phyloP scores from a whole-genome alignment of 1,140 invertebrate genomes.

The Armadillidium nasatum region DNA sequence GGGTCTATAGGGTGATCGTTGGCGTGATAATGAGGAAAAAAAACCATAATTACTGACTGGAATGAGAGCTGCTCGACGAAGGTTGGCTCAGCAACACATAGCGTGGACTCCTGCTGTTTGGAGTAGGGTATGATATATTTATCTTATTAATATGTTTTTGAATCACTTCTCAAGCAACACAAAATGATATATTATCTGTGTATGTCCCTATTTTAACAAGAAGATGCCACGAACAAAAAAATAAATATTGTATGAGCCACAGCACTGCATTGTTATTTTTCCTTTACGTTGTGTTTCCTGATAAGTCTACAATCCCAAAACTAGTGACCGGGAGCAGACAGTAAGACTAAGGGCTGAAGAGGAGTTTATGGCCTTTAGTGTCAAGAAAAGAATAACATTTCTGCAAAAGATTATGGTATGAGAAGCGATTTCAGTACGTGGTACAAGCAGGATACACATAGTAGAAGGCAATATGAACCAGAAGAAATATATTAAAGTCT shows the following conservation, averaged over 20 bases:
- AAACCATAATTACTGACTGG: neutral
- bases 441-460: conserved; percentile 37
- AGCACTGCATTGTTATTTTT: neutral
- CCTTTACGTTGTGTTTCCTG: neutral
- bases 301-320: neutral
- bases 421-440: conserved; percentile 32
- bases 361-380: too few relatives aligned
- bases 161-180: neutral
- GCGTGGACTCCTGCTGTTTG: neutral
- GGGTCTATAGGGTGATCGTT: too few relatives aligned
- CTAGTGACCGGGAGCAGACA: neutral
- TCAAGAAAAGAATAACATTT: conserved; percentile 10
- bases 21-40: too few relatives aligned
- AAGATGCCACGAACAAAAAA: neutral
- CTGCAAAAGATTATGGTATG: conserved; percentile 39
- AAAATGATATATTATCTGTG: neutral
- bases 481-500: conserved; percentile 2
- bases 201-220: neutral
- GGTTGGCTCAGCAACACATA: neutral
- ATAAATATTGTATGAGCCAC: too few relatives aligned
- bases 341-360: neutral
- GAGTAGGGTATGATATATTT: neutral
- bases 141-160: neutral
- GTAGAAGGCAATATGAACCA: conserved; percentile 43
- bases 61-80: neutral